These are phyloP conservation scores for Limenitis camilla DNA, from an alignment of 2,888 invertebrate genomes.

Conservation along the genomic window DNA sequence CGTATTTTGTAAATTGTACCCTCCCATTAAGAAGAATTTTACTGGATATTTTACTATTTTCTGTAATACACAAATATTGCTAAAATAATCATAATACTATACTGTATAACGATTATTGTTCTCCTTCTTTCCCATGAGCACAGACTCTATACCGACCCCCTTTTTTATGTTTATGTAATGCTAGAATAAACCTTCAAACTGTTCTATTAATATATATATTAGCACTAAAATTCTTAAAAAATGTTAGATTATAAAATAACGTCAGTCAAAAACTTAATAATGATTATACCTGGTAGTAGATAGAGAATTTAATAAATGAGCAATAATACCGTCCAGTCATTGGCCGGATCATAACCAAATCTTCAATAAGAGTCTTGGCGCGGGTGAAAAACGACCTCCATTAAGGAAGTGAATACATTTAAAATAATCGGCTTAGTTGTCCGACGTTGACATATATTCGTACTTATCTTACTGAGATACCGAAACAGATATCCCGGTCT, in stretches of 20 bases:
- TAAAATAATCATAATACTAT: background rate
- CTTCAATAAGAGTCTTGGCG: slow-evolving; percentile 63
- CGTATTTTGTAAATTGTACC: too few species aligned
- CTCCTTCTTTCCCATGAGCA: too few species aligned
- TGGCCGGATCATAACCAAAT: slow-evolving; percentile 74
- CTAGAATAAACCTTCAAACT: too few species aligned
- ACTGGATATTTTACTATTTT: background rate
- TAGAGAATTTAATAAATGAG: slow-evolving; percentile 55
- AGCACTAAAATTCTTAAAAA: background rate
- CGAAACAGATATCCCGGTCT: slow-evolving; percentile 70
- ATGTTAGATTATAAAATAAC: background rate
- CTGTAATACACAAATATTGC: slow-evolving; percentile 11
- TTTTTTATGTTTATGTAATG: too few species aligned
- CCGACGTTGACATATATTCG: slow-evolving; percentile 75
- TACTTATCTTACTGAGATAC: slow-evolving; percentile 74
- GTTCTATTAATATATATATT: too few species aligned
- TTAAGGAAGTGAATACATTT: slow-evolving; percentile 76
- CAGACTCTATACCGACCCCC: too few species aligned
- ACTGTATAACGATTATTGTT: too few species aligned
- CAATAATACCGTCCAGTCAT: slow-evolving; percentile 62
- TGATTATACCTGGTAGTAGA: slow-evolving; percentile 31
- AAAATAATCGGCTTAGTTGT: slow-evolving; percentile 74
- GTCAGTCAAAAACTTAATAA: slow-evolving; percentile 11
- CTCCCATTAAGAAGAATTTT: too few species aligned
- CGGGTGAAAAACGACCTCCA: slow-evolving; percentile 72